A percentile compares a stretch with the other conserved stretches of the same genome.
Conservation (phyloP, 2,888 invertebrate species). For the Tipula helvola region DNA sequence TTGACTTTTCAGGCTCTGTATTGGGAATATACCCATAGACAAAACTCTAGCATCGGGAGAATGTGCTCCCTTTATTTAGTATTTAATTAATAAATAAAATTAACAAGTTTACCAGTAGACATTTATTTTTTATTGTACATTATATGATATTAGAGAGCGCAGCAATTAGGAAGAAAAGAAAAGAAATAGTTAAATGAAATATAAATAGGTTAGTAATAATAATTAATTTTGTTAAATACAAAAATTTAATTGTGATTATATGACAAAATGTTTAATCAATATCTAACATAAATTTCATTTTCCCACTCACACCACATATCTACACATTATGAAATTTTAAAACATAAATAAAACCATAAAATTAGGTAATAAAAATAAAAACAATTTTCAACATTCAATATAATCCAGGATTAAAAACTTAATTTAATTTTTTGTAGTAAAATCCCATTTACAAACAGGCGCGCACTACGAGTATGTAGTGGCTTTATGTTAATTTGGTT, state of each 20-base stretch:
- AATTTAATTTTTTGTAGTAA: background rate
- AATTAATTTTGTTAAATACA: background rate
- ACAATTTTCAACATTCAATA: background rate
- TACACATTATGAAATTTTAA: background rate
- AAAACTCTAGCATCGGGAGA: conserved; percentile 85
- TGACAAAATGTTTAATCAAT: background rate
- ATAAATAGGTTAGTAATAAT: background rate
- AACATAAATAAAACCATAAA: background rate
- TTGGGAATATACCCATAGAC: conserved; percentile 82
- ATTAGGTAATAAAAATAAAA: background rate
- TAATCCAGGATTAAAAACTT: background rate
- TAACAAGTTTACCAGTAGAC: background rate
- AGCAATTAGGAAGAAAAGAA: conserved; percentile 10
- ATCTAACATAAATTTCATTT: background rate
- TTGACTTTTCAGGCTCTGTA: conserved; percentile 77
- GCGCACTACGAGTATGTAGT: background rate
- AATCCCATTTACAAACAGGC: background rate
- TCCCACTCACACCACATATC: background rate
- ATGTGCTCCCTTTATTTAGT: conserved; percentile 58
- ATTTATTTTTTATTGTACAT: background rate
- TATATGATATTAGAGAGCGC: background rate
- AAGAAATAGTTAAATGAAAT: background rate
- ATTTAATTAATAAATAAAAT: background rate
- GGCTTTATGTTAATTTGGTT: background rate
- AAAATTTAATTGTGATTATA: background rate